Evolutionary conservation across 2,888 invertebrate species (phyloP).

Genomic region (Tetragonula carbonaria): DNA sequence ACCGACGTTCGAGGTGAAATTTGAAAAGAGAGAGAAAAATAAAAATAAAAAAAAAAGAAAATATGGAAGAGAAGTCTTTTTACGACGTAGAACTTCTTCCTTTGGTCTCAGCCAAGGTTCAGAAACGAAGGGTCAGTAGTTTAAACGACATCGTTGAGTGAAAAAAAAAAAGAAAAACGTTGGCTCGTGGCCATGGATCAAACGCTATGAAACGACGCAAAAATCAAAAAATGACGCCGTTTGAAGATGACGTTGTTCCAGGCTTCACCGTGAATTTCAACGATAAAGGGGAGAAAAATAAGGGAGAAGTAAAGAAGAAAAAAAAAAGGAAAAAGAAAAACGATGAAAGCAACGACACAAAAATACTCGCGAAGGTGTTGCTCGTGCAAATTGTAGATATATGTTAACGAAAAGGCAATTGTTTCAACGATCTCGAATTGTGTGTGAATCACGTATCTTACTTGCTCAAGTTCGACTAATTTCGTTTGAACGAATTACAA

Average conservation of each 20-base stretch:
- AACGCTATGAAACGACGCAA: background rate
- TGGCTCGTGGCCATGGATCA: slow-evolving; percentile 5
- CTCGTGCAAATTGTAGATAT: slow-evolving; percentile 2
- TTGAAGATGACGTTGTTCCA: background rate
- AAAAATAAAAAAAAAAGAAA: background rate
- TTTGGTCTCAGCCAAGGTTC: background rate
- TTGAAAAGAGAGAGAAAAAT: no score
- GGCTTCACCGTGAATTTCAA: background rate
- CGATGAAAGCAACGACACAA: background rate
- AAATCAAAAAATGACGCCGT: background rate
- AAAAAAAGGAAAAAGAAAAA: background rate
- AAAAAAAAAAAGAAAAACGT: background rate
- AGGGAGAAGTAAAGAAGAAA: background rate
- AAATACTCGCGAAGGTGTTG: background rate
- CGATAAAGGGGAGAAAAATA: background rate
- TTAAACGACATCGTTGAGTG: slow-evolving; percentile 24
- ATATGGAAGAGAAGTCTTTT: background rate
- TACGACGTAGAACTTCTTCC: background rate
- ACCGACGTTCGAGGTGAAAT: no score
- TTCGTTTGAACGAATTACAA: no score
- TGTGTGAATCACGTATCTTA: no score
- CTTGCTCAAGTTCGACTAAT: no score
- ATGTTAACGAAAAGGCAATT: background rate
- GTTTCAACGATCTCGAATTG: background rate
- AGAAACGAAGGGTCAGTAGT: slow-evolving; percentile 30